phyloP scores from a whole-genome alignment of 2,797 vertebrate genomes.

The Chaunax sp. region DNA sequence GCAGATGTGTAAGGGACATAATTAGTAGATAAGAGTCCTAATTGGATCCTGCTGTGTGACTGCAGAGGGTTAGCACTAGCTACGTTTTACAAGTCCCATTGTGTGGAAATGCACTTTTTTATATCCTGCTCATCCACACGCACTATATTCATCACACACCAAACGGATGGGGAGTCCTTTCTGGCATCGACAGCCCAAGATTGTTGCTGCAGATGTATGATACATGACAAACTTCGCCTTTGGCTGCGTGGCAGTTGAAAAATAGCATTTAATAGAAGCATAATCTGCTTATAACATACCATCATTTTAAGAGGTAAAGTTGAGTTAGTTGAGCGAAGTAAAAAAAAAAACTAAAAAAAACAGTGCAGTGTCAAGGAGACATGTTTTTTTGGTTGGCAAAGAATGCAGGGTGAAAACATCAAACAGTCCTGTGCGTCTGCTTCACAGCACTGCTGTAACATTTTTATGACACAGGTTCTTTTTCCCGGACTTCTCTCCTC shows the following conservation, averaged over 20 bases:
- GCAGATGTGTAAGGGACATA: constrained; percentile 92
- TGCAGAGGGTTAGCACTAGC: constrained; percentile 78
- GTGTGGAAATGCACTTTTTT: constrained; percentile 76
- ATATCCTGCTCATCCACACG: constrained; percentile 70
- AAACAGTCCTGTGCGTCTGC: constrained; percentile 52
- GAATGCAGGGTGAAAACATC: constrained; percentile 63
- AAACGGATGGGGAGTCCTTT: constrained; percentile 38
- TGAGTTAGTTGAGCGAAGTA: not conserved
- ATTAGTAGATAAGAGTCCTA: constrained; percentile 87
- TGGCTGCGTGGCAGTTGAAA: constrained; percentile 5
- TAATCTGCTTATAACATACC: not conserved
- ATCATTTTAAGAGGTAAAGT: not conserved
- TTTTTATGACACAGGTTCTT: constrained; percentile 71
- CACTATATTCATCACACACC: constrained; percentile 61
- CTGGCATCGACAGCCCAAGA: constrained; percentile 41
- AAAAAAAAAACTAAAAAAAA: not conserved
- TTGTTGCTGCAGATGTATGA: constrained; percentile 15
- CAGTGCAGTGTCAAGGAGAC: not conserved
- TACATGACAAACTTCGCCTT: constrained; percentile 7
- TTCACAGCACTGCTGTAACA: constrained; percentile 61
- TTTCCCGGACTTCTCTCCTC: constrained; percentile 60
- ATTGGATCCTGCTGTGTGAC: constrained; percentile 84
- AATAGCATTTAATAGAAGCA: not conserved
- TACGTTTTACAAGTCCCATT: constrained; percentile 80
- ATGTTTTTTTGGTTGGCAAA: constrained; percentile 44